Base-by-base conservation (phyloP, 2,797 vertebrate species). In the Zalophus californianus region DNA sequence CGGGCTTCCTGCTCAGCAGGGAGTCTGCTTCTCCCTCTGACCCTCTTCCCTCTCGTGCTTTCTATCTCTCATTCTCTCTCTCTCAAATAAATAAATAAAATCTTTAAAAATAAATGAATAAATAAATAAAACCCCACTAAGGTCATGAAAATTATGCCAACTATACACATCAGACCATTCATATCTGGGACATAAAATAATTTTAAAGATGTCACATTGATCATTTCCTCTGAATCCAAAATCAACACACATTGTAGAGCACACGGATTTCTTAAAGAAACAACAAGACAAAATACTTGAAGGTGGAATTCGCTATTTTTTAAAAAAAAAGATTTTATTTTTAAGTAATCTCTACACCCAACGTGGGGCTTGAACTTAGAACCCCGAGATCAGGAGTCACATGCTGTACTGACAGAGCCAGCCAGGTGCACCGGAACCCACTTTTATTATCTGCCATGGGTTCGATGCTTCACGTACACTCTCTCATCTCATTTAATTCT, bases 401-500 rank as follows among this genome's bases (percentile, higher is more conserved):
- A 16, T 48, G 41, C 48, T 48, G 14, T 9, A 48, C 41, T 48
- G 27, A 75, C 41, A 48, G 72, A 48, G 27, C 73, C 44, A 75
- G 27, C 44, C 73, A 50, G 73, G 8, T 27, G 1, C 44, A 27
- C 44, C 15, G 0, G 44, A 75, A 75, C 44, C 32, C 27, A 10
- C n/a, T 35, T 68, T 20, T 35, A 21, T 68, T 35, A 68, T 21
- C n/a, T 68, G 66, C 18, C n/a, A 11, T 35, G 66, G 66, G n/a
- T 68, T 68, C n/a, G 18, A 35, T 4, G 9, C 27, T 44, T 48
- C 72, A 9, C 1, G 2, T 64, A 72, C 70, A 44, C 9, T 77
- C 48, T 90, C 86, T 62, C 23, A 70, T 70, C 60, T 92, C 77
- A 50, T 68, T 94, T 90, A 35, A 70, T 94, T 95, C 78, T 94